Conservation (phyloP, 1,140 invertebrate genomes). For the Leptinotarsa undecemlineata region DNA sequence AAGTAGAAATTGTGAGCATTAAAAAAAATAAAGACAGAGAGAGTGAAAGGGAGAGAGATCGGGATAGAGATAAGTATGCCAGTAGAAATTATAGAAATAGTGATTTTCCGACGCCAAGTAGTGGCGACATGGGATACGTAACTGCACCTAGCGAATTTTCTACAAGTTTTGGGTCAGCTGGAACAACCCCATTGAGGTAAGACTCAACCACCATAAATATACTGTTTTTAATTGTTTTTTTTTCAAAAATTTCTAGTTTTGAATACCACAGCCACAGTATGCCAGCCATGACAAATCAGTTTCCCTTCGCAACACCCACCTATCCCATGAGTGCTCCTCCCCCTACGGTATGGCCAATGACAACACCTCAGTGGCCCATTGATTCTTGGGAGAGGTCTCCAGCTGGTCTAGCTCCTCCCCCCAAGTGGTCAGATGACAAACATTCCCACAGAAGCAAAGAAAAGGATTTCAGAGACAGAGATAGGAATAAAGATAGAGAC, state of each 20-base stretch:
- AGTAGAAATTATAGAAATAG: conserved; percentile 40
- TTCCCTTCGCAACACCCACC: conserved; percentile 39
- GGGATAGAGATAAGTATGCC: conserved; percentile 41
- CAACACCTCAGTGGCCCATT: conserved; percentile 42
- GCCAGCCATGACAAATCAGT: conserved; percentile 35
- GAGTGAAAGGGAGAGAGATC: conserved; percentile 45
- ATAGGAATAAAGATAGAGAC: conserved; percentile 39
- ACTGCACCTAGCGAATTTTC: conserved; percentile 62
- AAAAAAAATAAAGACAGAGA: conserved; percentile 44
- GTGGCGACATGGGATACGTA: conserved; percentile 59
- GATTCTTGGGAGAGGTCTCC: conserved; percentile 43
- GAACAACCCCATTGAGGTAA: conserved; percentile 50
- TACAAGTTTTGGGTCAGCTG: conserved; percentile 52
- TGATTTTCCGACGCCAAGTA: conserved; percentile 61
- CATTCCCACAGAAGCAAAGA: conserved; percentile 30
- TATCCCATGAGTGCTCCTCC: conserved; percentile 42
- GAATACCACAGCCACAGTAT: conserved; percentile 35
- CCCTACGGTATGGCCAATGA: conserved; percentile 42
- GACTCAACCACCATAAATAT: neutral
- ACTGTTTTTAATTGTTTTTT: neutral
- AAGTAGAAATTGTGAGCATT: conserved; percentile 30
- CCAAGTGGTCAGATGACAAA: conserved; percentile 41
- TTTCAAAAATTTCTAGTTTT: conserved; percentile 31
- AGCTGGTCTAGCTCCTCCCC: conserved; percentile 31
- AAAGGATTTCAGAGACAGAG: conserved; percentile 31